A percentile compares a stretch with the other conserved stretches of the same genome.
Conservation (phyloP, 2,113 vertebrate species). For the Oncorhynchus clarkii region DNA sequence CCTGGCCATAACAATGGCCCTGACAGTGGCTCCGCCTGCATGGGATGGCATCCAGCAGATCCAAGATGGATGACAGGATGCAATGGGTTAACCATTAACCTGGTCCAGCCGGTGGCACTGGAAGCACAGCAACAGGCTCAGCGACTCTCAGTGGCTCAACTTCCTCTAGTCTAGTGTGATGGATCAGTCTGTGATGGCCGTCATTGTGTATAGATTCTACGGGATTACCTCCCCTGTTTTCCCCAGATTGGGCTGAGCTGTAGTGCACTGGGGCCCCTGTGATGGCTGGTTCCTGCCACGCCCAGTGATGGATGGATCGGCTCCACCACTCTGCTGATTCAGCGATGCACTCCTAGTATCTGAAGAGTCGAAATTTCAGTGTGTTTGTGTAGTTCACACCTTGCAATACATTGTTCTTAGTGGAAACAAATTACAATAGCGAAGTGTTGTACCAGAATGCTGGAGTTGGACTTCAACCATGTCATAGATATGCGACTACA, state of each 20-base stretch:
- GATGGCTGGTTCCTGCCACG: background rate
- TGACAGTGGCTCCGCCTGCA: background rate
- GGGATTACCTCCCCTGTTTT: background rate
- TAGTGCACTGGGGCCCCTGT: background rate
- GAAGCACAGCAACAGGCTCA: background rate
- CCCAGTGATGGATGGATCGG: background rate
- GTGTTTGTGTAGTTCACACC: background rate
- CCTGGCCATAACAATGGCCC: background rate
- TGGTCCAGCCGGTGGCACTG: background rate
- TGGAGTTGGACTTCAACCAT: no score
- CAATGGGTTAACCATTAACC: slow-evolving; percentile 1
- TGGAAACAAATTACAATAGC: no score
- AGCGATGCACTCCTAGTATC: background rate
- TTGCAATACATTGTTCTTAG: background rate
- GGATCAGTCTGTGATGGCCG: background rate
- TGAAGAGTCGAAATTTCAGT: background rate
- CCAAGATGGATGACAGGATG: slow-evolving; percentile 1
- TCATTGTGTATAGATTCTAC: background rate
- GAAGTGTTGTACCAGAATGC: no score
- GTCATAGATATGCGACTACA: no score
- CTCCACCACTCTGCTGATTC: background rate
- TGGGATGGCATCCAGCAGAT: background rate
- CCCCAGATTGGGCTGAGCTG: background rate
- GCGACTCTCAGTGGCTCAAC: background rate
- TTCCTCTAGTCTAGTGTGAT: background rate